Evolutionary conservation across 2,888 invertebrate genomes (phyloP).

Genomic region (Hylaea fasciaria): DNA sequence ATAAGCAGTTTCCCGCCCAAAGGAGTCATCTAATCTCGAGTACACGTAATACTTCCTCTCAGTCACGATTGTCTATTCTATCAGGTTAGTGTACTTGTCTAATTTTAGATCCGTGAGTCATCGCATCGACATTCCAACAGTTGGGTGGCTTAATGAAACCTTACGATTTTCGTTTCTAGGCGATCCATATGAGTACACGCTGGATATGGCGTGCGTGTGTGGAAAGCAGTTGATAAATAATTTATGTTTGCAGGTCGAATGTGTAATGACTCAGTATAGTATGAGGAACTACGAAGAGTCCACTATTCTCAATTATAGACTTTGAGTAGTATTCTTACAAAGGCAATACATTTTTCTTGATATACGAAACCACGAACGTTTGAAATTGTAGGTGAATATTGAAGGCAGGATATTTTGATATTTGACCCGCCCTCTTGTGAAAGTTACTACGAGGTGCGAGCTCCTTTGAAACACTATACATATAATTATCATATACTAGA

Average conservation of each 20-base stretch:
- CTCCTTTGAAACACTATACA: too few relatives aligned
- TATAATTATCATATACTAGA: too few relatives aligned
- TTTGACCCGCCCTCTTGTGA: too few relatives aligned
- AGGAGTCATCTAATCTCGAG: constrained; percentile 13
- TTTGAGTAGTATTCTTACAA: too few relatives aligned
- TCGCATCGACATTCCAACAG: constrained; percentile 44
- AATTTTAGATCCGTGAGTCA: constrained; percentile 50
- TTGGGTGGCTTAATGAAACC: constrained; percentile 38
- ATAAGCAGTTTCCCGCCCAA: constrained; percentile 18
- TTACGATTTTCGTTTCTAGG: constrained; percentile 38
- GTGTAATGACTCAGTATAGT: background rate
- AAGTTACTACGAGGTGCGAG: too few relatives aligned
- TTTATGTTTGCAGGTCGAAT: constrained; percentile 17
- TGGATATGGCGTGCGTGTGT: constrained; percentile 18
- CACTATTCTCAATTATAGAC: too few relatives aligned
- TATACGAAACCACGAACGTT: too few relatives aligned
- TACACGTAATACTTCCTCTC: constrained; percentile 15
- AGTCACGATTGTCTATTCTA: constrained; percentile 34
- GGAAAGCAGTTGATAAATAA: constrained; percentile 1
- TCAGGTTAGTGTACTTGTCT: constrained; percentile 45
- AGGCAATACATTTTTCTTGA: too few relatives aligned
- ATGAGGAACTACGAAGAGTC: too few relatives aligned
- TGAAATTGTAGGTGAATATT: too few relatives aligned
- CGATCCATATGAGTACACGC: constrained; percentile 9
- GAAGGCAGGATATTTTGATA: too few relatives aligned